Conservation (phyloP, 2,113 vertebrate genomes). For the Nyctereutes procyonoides region DNA sequence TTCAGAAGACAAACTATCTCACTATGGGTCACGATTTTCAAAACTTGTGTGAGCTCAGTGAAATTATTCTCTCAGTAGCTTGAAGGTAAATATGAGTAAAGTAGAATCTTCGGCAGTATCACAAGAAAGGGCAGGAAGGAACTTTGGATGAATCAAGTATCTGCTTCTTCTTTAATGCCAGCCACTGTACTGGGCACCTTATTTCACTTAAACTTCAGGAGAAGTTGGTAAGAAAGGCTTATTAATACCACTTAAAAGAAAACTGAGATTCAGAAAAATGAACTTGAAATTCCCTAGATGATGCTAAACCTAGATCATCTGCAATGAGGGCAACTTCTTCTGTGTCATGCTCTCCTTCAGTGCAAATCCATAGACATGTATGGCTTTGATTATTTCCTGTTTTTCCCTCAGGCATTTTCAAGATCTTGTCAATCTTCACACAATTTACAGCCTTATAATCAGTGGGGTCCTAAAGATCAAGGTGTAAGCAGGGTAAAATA, state of each 20-base stretch:
- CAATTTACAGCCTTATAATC: constrained; percentile 73
- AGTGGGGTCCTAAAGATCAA: constrained; percentile 72
- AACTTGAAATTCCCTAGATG: background rate
- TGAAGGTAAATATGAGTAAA: background rate
- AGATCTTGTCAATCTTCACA: constrained; percentile 1
- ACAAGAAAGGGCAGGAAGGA: background rate
- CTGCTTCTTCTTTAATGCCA: background rate
- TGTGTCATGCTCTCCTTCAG: background rate
- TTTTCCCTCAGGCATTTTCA: background rate
- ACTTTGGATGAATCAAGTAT: background rate
- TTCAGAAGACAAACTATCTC: background rate
- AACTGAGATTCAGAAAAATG: constrained; percentile 18
- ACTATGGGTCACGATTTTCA: background rate
- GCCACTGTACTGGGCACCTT: background rate
- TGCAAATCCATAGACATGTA: background rate
- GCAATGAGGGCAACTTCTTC: rapidly evolving
- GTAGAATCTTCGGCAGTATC: background rate
- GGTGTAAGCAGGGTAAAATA: constrained; percentile 76
- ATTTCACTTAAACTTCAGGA: background rate
- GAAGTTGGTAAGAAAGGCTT: background rate
- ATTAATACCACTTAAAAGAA: background rate
- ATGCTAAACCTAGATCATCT: background rate
- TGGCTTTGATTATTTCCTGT: background rate
- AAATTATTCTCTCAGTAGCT: background rate
- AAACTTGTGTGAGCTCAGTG: background rate